These are phyloP conservation scores for Gymnobelideus leadbeateri DNA, from an alignment of 2,113 vertebrate species.

Conservation along the genomic window DNA sequence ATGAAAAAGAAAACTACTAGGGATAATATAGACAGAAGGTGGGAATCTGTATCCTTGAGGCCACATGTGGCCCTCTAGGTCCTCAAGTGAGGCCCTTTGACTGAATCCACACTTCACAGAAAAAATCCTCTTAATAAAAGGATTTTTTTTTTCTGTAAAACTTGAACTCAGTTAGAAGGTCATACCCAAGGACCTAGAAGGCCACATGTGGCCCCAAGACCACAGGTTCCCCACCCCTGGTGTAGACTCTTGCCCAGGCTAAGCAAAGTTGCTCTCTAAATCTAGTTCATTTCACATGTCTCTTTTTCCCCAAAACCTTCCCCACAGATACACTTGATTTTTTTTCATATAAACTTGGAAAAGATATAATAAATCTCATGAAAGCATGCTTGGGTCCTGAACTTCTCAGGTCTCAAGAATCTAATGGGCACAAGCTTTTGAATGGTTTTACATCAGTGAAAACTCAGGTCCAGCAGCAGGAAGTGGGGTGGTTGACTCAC, in stretches of 20 bases:
- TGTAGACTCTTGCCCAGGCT: not conserved
- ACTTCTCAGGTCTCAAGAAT: not conserved
- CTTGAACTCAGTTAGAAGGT: no score
- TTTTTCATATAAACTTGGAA: not conserved
- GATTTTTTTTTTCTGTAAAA: no score
- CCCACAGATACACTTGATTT: not conserved
- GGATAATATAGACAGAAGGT: not conserved
- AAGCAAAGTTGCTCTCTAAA: not conserved
- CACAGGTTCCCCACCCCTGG: no score
- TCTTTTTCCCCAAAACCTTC: not conserved
- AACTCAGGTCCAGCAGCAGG: conserved; percentile 67
- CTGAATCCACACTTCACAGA: no score
- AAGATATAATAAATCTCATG: not conserved
- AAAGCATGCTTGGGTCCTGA: not conserved
- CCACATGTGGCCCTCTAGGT: no score
- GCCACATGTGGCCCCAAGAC: no score
- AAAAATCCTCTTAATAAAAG: no score
- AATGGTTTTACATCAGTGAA: conserved; percentile 57
- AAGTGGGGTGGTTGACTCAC: conserved; percentile 75
- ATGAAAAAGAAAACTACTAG: no score
- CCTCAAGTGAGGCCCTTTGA: no score
- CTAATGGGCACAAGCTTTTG: conserved; percentile 3
- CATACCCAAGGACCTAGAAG: no score
- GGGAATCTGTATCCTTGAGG: no score
- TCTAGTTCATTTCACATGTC: not conserved